Evolutionary conservation across 2,113 vertebrate genomes (phyloP).

Genomic region (Indicator indicator): DNA sequence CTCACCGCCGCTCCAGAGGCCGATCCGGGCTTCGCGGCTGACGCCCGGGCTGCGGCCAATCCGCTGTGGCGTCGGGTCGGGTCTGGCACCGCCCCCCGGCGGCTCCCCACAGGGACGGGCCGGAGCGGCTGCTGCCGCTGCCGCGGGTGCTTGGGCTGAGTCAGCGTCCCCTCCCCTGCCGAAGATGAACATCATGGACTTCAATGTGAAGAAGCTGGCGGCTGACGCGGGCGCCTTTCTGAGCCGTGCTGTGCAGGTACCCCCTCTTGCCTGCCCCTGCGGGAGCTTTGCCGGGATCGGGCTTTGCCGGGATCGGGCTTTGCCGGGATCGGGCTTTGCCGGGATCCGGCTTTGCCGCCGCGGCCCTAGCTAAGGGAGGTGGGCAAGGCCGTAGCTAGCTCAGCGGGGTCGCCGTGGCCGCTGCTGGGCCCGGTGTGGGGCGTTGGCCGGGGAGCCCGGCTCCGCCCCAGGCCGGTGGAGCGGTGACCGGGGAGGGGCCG

Average conservation of each 20-base stretch:
- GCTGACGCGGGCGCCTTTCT: constrained; percentile 95
- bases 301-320: too few species aligned
- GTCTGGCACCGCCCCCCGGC: neutral
- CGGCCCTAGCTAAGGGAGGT: neutral
- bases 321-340: neutral
- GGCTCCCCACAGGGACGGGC: neutral
- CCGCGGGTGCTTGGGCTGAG: neutral
- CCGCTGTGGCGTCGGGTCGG: neutral
- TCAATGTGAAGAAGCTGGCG: constrained; percentile 93
- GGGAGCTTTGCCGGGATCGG: neutral
- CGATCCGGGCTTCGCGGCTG: neutral
- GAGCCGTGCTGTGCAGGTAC: constrained; percentile 93
- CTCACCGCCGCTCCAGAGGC: neutral
- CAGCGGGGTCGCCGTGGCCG: neutral
- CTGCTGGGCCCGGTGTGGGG: neutral
- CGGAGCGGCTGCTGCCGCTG: neutral
- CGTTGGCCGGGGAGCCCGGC: neutral
- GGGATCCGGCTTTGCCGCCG: neutral
- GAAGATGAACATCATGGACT: constrained; percentile 86
- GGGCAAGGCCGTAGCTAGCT: neutral
- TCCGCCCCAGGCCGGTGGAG: neutral
- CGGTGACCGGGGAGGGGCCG: neutral
- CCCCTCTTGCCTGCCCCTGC: neutral
- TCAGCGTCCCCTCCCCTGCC: neutral
- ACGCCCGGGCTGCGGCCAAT: neutral